Evolutionary conservation across 1,140 invertebrate species (phyloP), one percentile per base, ranked within the genome.

Genomic region (Leptinotarsa defecta): DNA sequence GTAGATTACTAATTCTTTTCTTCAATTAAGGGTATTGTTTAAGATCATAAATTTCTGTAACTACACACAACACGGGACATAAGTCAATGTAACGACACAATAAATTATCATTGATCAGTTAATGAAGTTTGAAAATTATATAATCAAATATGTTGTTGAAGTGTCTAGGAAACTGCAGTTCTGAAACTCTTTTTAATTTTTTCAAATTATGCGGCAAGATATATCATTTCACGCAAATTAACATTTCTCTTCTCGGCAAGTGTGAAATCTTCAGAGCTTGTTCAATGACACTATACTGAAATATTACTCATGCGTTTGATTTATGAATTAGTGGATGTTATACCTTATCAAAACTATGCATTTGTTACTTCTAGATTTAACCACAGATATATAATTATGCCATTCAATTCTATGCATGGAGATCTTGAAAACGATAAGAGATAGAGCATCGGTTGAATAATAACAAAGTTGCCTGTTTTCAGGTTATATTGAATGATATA

Each of bases 221-320:
- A 57, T 57, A 57, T 57, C n/a, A 74, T 74, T 24, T 15, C 48
- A 74, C 15, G 73, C 65, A 68, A 68, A 74, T 74, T 74, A 74
- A 74, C 73, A 68, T 68, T 64, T 74, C 73, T 13, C 24, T 24
- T 57, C 43, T 34, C 27, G 63, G 1, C 73, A 52, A 43, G 43
- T 74, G 64, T 74, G 73, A 74, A 68, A 74, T 68, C 43, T 67
- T 17, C 13, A 73, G 24, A 15, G 6, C 43, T 43, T 19, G 65
- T 68, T 24, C 15, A 68, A 68, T 74, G 64, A 63, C 64, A 65
- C 13, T 3, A 4, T 24, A 17, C 68, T 74, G 63, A 74, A 24
- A 48, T 68, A 74, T 74, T 22, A 43, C 20, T 68, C 17, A 27
- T 15, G 48, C 8, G 17, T 20, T 68, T 74, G 68, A 74, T 74